Percentiles rank a stretch among this genome's conserved stretches.
These are phyloP conservation scores for Iguana delicatissima DNA, from an alignment of 2,797 vertebrate species.

Conservation along the genomic window DNA sequence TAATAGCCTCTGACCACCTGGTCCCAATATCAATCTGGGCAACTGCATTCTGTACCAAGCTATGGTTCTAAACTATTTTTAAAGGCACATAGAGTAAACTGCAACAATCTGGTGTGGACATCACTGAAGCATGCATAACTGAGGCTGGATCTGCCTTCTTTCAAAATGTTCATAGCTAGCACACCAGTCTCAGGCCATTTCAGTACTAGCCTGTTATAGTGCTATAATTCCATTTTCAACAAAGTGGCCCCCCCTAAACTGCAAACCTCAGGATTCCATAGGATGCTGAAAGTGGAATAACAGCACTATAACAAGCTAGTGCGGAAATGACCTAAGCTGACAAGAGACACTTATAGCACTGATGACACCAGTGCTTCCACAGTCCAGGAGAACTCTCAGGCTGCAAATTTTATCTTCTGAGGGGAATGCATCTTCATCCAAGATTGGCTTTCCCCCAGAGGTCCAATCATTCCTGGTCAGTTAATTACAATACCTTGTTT, in stretches of 20 bases:
- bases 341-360: background rate
- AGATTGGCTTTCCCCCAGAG: background rate
- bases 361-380: background rate
- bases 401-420: background rate
- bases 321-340: background rate
- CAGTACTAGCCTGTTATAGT: too few species aligned
- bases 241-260: too few species aligned
- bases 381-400: background rate
- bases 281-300: too few species aligned
- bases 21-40: background rate
- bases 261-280: too few species aligned
- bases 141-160: background rate
- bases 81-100: background rate
- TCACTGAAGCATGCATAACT: background rate
- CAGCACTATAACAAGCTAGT: too few species aligned
- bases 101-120: background rate
- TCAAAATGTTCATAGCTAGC: background rate
- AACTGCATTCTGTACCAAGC: background rate
- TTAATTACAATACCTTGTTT: background rate
- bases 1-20: background rate
- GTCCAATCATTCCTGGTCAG: background rate
- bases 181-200: background rate
- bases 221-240: too few species aligned
- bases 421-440: too few species aligned
- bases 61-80: background rate